These are phyloP conservation scores for Parapristionchus giblindavisi DNA, from an alignment of 2,888 invertebrate species.

Conservation along the genomic window DNA sequence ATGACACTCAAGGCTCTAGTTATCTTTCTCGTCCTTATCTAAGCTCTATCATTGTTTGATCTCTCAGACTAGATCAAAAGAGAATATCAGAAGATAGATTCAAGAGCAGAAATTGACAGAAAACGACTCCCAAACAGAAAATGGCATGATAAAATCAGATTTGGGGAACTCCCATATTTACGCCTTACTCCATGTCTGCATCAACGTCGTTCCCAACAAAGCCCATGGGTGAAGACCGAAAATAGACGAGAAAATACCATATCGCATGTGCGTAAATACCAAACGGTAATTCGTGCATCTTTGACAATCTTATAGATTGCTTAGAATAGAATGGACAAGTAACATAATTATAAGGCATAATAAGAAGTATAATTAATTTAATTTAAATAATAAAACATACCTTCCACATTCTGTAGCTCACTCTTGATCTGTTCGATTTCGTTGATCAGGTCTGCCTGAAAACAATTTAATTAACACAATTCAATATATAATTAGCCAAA, in stretches of 20 bases:
- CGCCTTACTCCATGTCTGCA: too few relatives aligned
- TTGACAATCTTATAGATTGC: background rate
- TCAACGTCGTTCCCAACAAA: too few relatives aligned
- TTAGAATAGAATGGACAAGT: background rate
- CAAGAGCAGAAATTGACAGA: too few relatives aligned
- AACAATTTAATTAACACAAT: background rate
- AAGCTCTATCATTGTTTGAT: too few relatives aligned
- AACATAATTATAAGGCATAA: background rate
- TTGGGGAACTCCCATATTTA: too few relatives aligned
- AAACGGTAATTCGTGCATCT: background rate
- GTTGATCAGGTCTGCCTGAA: conserved; percentile 46
- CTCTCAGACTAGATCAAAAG: too few relatives aligned
- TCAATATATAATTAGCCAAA: conserved; percentile 18
- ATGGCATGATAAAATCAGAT: too few relatives aligned
- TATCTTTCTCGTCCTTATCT: too few relatives aligned
- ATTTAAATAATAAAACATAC: background rate
- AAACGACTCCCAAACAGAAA: too few relatives aligned
- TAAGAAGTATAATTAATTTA: background rate
- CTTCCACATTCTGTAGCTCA: conserved; percentile 45
- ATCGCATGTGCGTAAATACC: background rate
- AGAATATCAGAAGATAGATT: too few relatives aligned
- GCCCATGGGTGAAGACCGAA: background rate
- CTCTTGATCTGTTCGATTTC: conserved; percentile 55
- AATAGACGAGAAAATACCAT: background rate
- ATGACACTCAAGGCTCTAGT: too few relatives aligned